Evolutionary conservation across 2,797 vertebrate genomes (phyloP), one percentile per base, ranked within the genome.

Genomic region (Catamblyrhynchus diadema): DNA sequence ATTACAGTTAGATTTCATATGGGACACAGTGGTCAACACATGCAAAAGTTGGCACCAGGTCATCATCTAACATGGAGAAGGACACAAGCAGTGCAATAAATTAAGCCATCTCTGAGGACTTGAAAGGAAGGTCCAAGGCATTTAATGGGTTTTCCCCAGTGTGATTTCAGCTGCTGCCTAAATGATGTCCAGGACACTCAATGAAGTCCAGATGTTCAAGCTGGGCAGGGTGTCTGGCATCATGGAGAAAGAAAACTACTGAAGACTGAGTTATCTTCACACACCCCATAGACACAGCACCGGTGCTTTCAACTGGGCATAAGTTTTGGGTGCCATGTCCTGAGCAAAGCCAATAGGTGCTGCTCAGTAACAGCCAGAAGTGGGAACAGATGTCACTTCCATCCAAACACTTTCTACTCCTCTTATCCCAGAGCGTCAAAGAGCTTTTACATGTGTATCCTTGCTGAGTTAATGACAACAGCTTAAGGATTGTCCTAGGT

Each of bases 11-110:
- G 74, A 42, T 44, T 61, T 72, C 50, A 47, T 19, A 28, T 4
- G 9, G 14, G 25, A 14, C 56, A 25, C 2, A 1, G 39, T 1
- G 5, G 32, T 51, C 28, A 45, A 44, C 1, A 9, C 13, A 35
- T 6, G 10, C 1, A 12, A 57, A 75, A 75, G 25, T 3, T 72
- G 71, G 21, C 32, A 42, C 9, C 27, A 56, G 30, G 6, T 35
- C 56, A 24, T 25, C 5, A 1, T 19, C 42, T n/a, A 30, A 35
- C 37, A 12, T 2, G 5, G n/a, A 75, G 18, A 67, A 62, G 12
- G 24, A 61, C 21, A n/a, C 2, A 4, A 6, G 12, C 8, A 25
- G 39, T 32, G 23, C 19, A 32, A 51, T 18, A 74, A 86, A 50
- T 20, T 16, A 47, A 57, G 7, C 44, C 47, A 23, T 14, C n/a